Evolutionary conservation across 2,113 vertebrate genomes (phyloP).

Genomic region (Apus apus): DNA sequence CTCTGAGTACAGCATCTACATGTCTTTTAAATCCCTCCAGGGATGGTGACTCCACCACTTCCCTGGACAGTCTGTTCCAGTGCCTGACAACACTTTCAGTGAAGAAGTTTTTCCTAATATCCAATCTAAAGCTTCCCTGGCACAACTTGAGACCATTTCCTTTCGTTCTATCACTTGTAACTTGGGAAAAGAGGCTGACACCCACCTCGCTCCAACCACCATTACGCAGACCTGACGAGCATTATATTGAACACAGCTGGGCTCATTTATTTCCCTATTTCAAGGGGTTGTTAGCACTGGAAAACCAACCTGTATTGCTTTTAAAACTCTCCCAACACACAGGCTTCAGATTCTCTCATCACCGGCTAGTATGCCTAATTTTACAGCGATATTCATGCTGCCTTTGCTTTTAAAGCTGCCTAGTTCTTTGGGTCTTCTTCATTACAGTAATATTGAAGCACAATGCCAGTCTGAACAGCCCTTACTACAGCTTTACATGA

Average conservation of each 20-base stretch:
- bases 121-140: no score
- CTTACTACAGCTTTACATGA: slow-evolving; percentile 17
- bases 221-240: neutral
- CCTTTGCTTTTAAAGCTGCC: slow-evolving; percentile 14
- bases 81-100: no score
- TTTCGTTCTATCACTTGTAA: no score
- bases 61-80: no score
- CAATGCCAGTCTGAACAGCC: neutral
- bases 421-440: neutral
- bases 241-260: neutral
- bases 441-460: neutral
- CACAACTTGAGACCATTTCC: no score
- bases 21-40: no score
- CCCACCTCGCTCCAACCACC: no score
- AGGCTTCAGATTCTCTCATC: neutral
- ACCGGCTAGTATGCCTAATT: neutral
- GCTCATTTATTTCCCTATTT: neutral
- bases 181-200: no score
- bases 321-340: neutral
- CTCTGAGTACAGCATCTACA: no score
- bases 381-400: slow-evolving; percentile 10
- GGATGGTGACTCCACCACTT: no score
- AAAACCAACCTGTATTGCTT: slow-evolving; percentile 24
- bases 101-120: no score
- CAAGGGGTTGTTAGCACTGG: neutral